Conservation (phyloP, 2,888 invertebrate species). For the Tipula lateralis region DNA sequence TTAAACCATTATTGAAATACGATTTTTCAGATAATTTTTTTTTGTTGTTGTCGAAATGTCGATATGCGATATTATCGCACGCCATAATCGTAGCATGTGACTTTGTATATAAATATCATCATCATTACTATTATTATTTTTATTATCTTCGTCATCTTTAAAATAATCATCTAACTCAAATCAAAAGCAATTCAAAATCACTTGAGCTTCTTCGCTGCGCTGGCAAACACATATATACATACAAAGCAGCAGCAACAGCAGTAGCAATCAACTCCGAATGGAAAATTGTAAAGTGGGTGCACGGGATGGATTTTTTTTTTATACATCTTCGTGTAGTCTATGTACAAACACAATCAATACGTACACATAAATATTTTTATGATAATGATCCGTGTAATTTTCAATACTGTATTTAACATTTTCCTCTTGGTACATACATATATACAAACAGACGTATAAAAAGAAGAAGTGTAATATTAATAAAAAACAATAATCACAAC, state of each 20-base stretch:
- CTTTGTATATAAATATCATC: background rate
- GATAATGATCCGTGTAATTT: background rate
- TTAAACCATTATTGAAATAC: background rate
- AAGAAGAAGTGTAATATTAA: background rate
- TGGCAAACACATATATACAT: background rate
- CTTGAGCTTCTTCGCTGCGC: background rate
- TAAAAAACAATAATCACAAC: background rate
- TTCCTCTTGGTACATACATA: background rate
- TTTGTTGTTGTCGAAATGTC: background rate
- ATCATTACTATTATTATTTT: background rate
- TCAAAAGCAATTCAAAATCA: background rate
- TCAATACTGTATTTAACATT: background rate
- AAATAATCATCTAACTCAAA: background rate
- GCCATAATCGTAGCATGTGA: background rate
- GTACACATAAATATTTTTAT: background rate
- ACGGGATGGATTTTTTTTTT: background rate
- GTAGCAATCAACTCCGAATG: background rate
- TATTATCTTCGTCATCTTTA: background rate
- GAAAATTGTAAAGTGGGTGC: background rate
- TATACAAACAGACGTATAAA: background rate
- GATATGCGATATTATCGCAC: slow-evolving; percentile 6
- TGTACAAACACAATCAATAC: background rate
- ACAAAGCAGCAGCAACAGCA: background rate
- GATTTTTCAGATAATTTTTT: background rate
- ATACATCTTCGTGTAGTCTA: too few species aligned